A percentile compares a stretch with the other conserved stretches of the same genome.
phyloP scores from a whole-genome alignment of 2,113 vertebrate species.

The Ceratotherium simum region DNA sequence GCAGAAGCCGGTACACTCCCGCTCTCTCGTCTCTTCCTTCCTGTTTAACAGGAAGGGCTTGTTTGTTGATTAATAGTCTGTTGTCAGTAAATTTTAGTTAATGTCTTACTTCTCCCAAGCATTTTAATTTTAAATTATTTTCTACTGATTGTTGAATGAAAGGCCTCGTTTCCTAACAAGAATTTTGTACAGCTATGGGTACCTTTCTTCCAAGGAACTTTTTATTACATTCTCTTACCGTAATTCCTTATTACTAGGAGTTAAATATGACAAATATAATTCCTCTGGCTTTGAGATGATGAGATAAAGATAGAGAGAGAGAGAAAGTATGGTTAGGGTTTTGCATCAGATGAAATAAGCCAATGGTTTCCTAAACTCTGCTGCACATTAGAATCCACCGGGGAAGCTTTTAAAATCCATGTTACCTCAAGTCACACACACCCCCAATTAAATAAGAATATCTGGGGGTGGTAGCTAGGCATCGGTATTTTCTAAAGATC shows the following conservation, averaged over 20 bases:
- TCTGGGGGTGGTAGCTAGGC: neutral
- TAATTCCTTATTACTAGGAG: neutral
- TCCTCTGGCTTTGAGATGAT: neutral
- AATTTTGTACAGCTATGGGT: neutral
- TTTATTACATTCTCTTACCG: neutral
- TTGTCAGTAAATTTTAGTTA: neutral
- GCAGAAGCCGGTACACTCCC: neutral
- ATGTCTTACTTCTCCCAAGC: neutral
- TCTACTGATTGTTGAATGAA: neutral
- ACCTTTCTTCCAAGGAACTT: neutral
- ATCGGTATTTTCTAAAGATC: neutral
- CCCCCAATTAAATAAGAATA: neutral
- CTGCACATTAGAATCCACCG: neutral
- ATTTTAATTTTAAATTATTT: slow-evolving; percentile 44
- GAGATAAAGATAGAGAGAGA: neutral
- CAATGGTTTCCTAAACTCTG: neutral
- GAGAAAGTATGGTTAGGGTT: neutral
- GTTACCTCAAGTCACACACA: neutral
- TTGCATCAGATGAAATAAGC: neutral
- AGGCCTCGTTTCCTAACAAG: neutral
- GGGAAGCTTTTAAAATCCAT: neutral
- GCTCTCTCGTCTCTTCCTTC: neutral
- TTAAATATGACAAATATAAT: neutral
- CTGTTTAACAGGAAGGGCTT: neutral
- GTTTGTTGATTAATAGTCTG: neutral